These are phyloP conservation scores for Leucoma salicis DNA, from an alignment of 2,888 invertebrate species.

Conservation along the genomic window DNA sequence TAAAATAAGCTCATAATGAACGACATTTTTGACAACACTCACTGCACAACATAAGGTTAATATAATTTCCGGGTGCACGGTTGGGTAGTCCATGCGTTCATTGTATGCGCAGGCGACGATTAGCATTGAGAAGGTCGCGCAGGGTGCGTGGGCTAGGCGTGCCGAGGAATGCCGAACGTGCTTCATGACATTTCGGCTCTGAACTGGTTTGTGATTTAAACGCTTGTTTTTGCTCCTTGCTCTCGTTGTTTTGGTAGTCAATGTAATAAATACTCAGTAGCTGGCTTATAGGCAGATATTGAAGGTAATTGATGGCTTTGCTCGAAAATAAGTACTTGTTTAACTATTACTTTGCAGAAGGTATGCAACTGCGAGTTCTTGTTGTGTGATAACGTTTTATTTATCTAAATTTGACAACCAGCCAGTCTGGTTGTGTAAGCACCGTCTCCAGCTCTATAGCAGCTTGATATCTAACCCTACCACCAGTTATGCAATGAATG, in stretches of 20 bases:
- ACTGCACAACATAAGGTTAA: conserved; percentile 22
- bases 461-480: no score
- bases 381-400: no score
- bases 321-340: no score
- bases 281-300: background rate
- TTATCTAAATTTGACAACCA: no score
- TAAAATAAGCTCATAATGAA: conserved; percentile 7
- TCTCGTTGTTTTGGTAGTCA: conserved; percentile 7
- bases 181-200: conserved; percentile 55
- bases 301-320: background rate
- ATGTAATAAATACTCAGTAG: conserved; percentile 2
- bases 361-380: no score
- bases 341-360: no score
- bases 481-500: no score
- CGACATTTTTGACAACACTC: conserved; percentile 7
- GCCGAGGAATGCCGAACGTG: conserved; percentile 50
- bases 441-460: no score
- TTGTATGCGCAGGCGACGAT: conserved; percentile 45
- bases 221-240: conserved; percentile 21
- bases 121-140: conserved; percentile 73
- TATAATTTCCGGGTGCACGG: conserved; percentile 30
- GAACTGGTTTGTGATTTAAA: conserved; percentile 31
- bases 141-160: conserved; percentile 54
- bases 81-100: conserved; percentile 23
- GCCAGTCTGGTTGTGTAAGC: no score